Percentiles rank a stretch among this genome's conserved stretches.
These are phyloP conservation scores for Proterorhinus semilunaris DNA, from an alignment of 2,113 vertebrate species.

Conservation along the genomic window DNA sequence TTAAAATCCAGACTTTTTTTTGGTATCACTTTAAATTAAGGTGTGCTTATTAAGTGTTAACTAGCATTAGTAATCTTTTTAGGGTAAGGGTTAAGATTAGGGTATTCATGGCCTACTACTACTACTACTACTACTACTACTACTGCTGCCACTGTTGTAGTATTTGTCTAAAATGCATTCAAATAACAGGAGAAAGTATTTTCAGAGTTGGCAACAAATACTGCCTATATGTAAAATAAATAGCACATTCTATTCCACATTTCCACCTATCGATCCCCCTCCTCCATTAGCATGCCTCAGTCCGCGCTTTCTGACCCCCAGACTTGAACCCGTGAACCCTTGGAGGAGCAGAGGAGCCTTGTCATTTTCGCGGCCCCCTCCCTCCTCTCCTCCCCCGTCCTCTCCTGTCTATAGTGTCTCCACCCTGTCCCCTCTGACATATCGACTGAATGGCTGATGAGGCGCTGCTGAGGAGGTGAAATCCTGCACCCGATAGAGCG, in stretches of 20 bases:
- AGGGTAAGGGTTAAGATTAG: too few species aligned
- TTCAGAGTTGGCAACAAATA: not conserved
- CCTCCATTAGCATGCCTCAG: constrained; percentile 17
- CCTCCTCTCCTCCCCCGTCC: not conserved
- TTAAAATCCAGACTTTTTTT: too few species aligned
- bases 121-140: too few species aligned
- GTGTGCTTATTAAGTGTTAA: too few species aligned
- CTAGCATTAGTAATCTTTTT: too few species aligned
- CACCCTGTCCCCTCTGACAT: constrained; percentile 67
- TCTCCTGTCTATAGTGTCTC: constrained; percentile 31
- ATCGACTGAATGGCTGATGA: constrained; percentile 82
- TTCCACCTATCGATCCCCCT: constrained; percentile 2
- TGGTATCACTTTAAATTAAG: too few species aligned
- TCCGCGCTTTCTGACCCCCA: constrained; percentile 27
- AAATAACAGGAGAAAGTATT: too few species aligned
- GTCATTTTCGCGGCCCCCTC: not conserved
- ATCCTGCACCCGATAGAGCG: constrained; percentile 73
- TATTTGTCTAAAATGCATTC: too few species aligned
- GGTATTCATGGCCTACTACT: too few species aligned
- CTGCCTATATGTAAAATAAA: not conserved
- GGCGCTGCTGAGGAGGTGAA: constrained; percentile 87
- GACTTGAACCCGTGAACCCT: constrained; percentile 25
- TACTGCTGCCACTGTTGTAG: too few species aligned
- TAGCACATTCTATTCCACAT: not conserved
- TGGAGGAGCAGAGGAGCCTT: not conserved